Conservation (phyloP, 2,797 vertebrate species). For the Schizothorax lantsangensis region DNA sequence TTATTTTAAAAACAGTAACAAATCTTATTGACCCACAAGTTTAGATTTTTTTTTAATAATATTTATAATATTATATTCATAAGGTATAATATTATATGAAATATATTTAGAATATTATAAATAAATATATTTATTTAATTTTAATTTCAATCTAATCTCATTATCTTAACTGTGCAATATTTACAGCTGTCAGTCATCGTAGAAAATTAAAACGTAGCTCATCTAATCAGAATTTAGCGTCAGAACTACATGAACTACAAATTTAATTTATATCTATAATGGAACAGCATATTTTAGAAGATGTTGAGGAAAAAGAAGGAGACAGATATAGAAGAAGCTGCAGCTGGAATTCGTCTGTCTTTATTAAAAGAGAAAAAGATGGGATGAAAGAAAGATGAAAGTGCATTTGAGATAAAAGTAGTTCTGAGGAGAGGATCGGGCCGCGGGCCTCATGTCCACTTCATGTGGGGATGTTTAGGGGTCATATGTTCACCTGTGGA, state of each 20-base stretch:
- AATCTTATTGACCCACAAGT: not conserved
- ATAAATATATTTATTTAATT: not conserved
- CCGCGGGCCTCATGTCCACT: conserved; percentile 1
- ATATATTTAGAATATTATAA: not conserved
- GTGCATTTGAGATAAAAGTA: conserved; percentile 1
- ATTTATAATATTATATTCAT: no score
- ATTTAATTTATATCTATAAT: not conserved
- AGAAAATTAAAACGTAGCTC: not conserved
- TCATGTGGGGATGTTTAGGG: conserved; percentile 38
- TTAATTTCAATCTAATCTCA: not conserved
- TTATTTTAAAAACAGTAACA: not conserved
- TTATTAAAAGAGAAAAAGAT: conserved; percentile 25
- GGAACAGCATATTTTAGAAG: not conserved
- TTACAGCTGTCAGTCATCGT: not conserved
- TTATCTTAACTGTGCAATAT: not conserved
- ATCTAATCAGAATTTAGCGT: not conserved
- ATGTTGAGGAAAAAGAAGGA: not conserved
- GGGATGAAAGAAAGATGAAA: conserved; percentile 33
- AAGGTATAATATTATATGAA: no score
- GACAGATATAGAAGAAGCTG: conserved; percentile 1
- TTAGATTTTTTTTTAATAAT: not conserved
- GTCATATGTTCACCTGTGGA: conserved; percentile 43
- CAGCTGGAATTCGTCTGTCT: conserved; percentile 13
- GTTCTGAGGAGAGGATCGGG: conserved; percentile 13
- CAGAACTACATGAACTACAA: not conserved